Conservation (phyloP, 2,888 invertebrate species). For the Syrphus vitripennis region DNA sequence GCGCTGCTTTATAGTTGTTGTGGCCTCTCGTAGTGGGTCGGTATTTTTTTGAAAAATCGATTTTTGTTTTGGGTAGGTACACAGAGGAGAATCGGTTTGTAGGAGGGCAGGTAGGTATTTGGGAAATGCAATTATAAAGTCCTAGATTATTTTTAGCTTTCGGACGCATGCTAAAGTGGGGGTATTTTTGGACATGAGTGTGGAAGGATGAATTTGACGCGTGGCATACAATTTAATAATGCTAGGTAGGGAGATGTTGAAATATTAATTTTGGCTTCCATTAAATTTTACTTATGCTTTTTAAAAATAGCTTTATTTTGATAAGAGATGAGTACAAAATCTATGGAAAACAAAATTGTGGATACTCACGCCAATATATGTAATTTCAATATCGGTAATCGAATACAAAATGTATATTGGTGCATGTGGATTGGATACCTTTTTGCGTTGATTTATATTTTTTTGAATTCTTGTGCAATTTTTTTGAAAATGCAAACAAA, state of each 20-base stretch:
- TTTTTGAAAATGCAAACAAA: too few relatives aligned
- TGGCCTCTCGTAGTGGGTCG: not conserved
- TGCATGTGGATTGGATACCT: too few relatives aligned
- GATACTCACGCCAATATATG: too few relatives aligned
- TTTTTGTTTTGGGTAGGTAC: not conserved
- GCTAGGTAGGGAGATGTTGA: not conserved
- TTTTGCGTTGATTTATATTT: too few relatives aligned
- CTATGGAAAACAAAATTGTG: too few relatives aligned
- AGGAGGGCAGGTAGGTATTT: not conserved
- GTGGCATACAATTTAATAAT: not conserved
- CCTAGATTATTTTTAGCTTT: slow-evolving; percentile 12
- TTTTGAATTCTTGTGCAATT: too few relatives aligned
- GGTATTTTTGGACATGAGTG: not conserved
- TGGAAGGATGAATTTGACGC: not conserved
- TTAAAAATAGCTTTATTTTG: too few relatives aligned
- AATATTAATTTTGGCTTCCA: not conserved
- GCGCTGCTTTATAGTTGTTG: not conserved
- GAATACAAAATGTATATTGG: too few relatives aligned
- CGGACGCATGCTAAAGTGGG: not conserved
- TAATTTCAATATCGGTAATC: too few relatives aligned
- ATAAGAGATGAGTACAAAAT: too few relatives aligned
- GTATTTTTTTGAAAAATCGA: not conserved
- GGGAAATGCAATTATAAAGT: slow-evolving; percentile 21
- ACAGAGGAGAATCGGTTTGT: not conserved
- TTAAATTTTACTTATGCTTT: too few relatives aligned